These are phyloP conservation scores for Callopanchax toddi DNA, from an alignment of 2,113 vertebrate genomes.

Conservation along the genomic window DNA sequence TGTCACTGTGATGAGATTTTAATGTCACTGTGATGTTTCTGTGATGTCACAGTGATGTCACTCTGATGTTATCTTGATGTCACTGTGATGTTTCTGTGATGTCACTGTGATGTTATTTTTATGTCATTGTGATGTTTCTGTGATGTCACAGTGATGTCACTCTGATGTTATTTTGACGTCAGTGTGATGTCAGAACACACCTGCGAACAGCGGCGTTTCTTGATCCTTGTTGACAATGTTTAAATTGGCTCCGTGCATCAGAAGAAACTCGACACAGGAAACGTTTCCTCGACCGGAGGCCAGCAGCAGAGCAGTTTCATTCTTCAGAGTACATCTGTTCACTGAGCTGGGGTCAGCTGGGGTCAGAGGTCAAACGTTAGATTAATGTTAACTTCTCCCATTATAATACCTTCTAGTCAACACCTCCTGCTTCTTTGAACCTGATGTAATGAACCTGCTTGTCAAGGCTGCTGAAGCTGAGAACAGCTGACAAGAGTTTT, in stretches of 20 bases:
- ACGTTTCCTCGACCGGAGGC: conserved; percentile 77
- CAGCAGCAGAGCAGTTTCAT: conserved; percentile 85
- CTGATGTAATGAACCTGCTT: no score
- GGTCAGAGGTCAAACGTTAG: neutral
- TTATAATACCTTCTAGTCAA: no score
- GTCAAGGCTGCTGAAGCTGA: no score
- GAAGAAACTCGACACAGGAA: conserved; percentile 81
- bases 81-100: no score
- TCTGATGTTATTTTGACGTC: neutral
- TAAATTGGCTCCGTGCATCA: conserved; percentile 83
- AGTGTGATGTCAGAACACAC: conserved; percentile 55
- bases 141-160: neutral
- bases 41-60: neutral
- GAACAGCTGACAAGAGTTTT: no score
- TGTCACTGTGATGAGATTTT: no score
- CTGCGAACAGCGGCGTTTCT: conserved; percentile 87
- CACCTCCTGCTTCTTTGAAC: no score
- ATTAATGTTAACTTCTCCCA: no score
- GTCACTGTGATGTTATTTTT: neutral
- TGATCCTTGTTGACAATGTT: conserved; percentile 83
- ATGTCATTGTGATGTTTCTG: no score
- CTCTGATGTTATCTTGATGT: no score
- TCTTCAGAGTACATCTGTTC: conserved; percentile 80
- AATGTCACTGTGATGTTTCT: no score
- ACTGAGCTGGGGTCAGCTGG: conserved; percentile 80